Evolutionary conservation across 2,113 vertebrate species (phyloP).

Genomic region (Campylorhamphus procurvoides): DNA sequence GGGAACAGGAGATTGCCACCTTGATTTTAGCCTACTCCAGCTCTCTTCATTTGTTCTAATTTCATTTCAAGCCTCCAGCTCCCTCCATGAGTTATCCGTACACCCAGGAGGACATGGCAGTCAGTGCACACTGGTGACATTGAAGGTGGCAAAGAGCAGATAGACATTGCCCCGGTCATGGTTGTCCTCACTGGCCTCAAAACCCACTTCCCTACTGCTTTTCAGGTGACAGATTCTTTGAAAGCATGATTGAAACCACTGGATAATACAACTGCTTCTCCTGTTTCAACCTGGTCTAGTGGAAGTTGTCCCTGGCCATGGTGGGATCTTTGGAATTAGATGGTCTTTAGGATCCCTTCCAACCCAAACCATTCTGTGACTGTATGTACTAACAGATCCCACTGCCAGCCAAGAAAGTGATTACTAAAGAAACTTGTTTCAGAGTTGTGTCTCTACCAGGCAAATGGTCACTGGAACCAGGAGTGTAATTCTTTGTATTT

Average conservation of each 20-base stretch:
- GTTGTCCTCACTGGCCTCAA: neutral
- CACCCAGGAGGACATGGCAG: rapidly evolving
- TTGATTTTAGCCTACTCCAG: neutral
- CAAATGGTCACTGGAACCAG: neutral
- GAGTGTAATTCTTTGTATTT: neutral
- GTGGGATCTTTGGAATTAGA: neutral
- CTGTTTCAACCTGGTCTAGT: neutral
- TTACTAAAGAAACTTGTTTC: neutral
- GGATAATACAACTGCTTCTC: neutral
- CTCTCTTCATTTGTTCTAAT: neutral
- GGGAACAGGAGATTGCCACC: neutral
- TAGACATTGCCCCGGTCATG: too few relatives aligned
- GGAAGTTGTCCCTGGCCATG: neutral
- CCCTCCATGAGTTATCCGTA: neutral
- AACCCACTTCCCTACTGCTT: neutral
- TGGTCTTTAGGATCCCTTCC: neutral
- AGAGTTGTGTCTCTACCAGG: neutral
- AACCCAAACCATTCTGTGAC: neutral
- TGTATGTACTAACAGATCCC: rapidly evolving
- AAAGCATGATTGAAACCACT: neutral
- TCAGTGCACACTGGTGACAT: rapidly evolving
- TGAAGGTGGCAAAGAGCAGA: neutral
- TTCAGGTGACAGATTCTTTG: neutral
- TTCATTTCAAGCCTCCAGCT: neutral
- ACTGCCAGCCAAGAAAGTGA: neutral